phyloP scores from a whole-genome alignment of 2,113 vertebrate species.

The Seriola aureovittata region DNA sequence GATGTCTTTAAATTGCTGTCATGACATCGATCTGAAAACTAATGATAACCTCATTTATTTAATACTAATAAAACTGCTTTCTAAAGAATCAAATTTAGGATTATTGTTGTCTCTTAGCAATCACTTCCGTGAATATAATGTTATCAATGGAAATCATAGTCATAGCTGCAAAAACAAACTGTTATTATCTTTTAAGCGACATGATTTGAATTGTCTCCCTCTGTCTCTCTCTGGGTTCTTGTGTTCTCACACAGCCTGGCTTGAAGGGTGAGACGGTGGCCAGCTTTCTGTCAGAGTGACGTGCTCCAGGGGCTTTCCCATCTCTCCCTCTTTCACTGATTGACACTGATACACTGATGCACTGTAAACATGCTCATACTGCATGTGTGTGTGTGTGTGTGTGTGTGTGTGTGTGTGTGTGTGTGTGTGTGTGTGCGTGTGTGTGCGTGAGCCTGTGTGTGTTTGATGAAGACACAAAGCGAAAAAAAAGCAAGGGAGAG shows the following conservation, averaged over 20 bases:
- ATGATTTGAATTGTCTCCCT: neutral
- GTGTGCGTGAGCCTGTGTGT: constrained; percentile 46
- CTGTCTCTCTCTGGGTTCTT: constrained; percentile 13
- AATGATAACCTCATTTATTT: neutral
- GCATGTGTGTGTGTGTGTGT: constrained; percentile 25
- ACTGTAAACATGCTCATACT: constrained; percentile 62
- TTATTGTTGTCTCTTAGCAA: neutral
- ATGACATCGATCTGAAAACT: neutral
- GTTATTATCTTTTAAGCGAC: constrained; percentile 1
- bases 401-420: constrained; percentile 42
- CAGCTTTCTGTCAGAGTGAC: constrained; percentile 83
- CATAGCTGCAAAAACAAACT: neutral
- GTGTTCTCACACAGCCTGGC: constrained; percentile 55
- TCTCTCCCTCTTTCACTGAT: constrained; percentile 76
- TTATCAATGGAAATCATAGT: neutral
- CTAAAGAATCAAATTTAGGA: too few relatives aligned
- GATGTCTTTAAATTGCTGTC: neutral
- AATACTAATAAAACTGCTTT: too few relatives aligned
- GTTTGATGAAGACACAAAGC: constrained; percentile 58
- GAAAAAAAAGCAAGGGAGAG: constrained; percentile 28
- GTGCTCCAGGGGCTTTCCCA: constrained; percentile 75
- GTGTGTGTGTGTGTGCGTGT: constrained; percentile 39
- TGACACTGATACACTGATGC: constrained; percentile 80
- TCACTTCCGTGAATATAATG: neutral
- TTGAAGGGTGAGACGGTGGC: constrained; percentile 75